phyloP scores from a whole-genome alignment of 1,140 invertebrate species.

The Drosophila ironensis region DNA sequence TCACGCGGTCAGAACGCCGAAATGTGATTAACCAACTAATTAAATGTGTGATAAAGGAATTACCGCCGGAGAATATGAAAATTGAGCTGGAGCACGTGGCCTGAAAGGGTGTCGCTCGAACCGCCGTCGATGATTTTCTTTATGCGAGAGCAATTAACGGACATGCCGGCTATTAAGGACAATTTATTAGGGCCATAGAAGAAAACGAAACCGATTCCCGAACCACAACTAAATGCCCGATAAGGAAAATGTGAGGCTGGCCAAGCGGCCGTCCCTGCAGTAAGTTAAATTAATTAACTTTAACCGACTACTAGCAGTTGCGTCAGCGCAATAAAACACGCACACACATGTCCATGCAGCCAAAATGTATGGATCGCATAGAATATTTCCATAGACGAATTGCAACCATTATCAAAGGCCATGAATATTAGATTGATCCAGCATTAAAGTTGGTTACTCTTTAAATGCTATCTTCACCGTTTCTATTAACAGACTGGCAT shows the following conservation, averaged over 20 bases:
- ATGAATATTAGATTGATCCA: too few species aligned
- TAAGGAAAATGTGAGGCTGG: slow-evolving; percentile 20
- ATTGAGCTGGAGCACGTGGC: slow-evolving; percentile 1
- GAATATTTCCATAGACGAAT: not conserved
- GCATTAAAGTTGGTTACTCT: too few species aligned
- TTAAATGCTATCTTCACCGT: too few species aligned
- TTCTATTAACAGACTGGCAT: not conserved
- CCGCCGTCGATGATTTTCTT: not conserved
- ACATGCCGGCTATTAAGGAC: slow-evolving; percentile 53
- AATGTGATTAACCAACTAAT: slow-evolving; percentile 31
- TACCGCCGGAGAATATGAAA: slow-evolving; percentile 27
- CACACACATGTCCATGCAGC: slow-evolving; percentile 8
- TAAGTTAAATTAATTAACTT: slow-evolving; percentile 62
- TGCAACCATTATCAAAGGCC: not conserved
- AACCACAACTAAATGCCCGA: slow-evolving; percentile 11
- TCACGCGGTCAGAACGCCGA: not conserved
- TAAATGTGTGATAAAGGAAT: slow-evolving; percentile 48
- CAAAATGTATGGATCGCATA: slow-evolving; percentile 1
- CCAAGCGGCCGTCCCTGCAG: not conserved
- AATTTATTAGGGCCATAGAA: slow-evolving; percentile 67
- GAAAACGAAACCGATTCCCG: slow-evolving; percentile 1
- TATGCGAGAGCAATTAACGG: slow-evolving; percentile 52
- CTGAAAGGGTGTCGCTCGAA: not conserved
- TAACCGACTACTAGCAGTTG: slow-evolving; percentile 36
- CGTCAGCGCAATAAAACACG: slow-evolving; percentile 25